These are phyloP conservation scores for Trididemnum nubilum DNA, from an alignment of 23 tunicate species.

Conservation along the genomic window DNA sequence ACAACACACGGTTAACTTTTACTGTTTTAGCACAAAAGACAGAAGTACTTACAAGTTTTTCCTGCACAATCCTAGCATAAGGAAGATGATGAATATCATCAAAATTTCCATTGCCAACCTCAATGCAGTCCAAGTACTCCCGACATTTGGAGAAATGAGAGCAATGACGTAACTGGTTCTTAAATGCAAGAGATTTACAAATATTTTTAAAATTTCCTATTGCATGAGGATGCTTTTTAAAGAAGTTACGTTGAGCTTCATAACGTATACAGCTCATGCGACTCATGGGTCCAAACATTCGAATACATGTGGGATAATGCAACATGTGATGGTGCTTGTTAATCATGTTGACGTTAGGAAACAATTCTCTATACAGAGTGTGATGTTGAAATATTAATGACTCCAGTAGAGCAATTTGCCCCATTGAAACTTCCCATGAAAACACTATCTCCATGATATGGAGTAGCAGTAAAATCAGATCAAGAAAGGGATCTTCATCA, in stretches of 20 bases:
- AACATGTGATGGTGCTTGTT: constrained; percentile 34
- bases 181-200: background rate
- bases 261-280: constrained; percentile 33
- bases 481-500: constrained; percentile 22
- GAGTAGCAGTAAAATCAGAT: constrained; percentile 28
- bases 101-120: background rate
- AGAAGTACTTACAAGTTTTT: background rate
- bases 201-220: constrained; percentile 32
- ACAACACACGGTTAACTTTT: constrained; percentile 2
- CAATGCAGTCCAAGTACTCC: background rate
- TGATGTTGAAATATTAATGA: constrained; percentile 28
- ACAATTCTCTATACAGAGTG: constrained; percentile 5
- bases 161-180: background rate
- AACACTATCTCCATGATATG: constrained; percentile 42
- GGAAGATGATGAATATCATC: constrained; percentile 1
- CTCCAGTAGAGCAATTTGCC: constrained; percentile 18
- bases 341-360: constrained; percentile 20
- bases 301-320: constrained; percentile 31
- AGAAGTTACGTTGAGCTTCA: constrained; percentile 28
- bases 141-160: background rate
- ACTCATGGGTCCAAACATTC: constrained; percentile 36
- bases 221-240: constrained; percentile 30
- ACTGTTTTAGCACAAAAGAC: background rate
- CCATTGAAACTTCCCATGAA: constrained; percentile 13
- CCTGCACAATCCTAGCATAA: background rate